Evolutionary conservation across 2,113 vertebrate genomes (phyloP), one percentile per base, ranked within the genome.

Genomic region (Sporophila hypoxantha): DNA sequence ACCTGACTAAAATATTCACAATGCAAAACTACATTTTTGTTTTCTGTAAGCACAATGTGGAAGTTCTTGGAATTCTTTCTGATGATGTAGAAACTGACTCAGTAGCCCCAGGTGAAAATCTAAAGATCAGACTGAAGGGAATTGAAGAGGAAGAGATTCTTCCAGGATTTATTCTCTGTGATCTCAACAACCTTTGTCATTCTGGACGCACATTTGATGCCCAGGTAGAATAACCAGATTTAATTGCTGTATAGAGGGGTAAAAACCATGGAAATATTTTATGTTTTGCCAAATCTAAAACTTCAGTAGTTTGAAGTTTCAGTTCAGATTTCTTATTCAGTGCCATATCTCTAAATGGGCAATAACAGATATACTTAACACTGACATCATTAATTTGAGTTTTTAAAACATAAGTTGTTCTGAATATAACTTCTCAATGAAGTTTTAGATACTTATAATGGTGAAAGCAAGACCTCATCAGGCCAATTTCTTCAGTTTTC

Each of bases 111-210:
- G 99, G 99, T 76, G 99, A 99, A 98, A 99, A 99, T 96, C 97
- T 99, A 60, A 99, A 99, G 96, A 97, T 99, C 88, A 96, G 99
- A 91, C 98, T 99, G 94, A 99, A 99, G 95, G 99, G 99, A 95
- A 99, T 99, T 57, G 99, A 99, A 97, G 99, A 99, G 66, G 99
- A 99, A 50, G 99, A 99, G 95, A 99, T 99, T 78, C 98, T 99
- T 52, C 99, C 99, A 30, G 99, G 99, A 73, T 99, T 99, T 94
- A 99, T 99, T 94, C 98, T 99, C 81, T 99, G 99, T 94, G 99
- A 99, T 91, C 98, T 97, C 25, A 99, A 98, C 97, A 99, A 99
- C 96, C 97, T 99, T 67, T 99, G 99, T 97, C 99, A 99, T 97
- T 98, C 99, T 50, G 99, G 99, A 57, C 99, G 99, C 89, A 99